phyloP scores from a whole-genome alignment of 2,888 invertebrate genomes.

The Acanthacorydalis orientalis region DNA sequence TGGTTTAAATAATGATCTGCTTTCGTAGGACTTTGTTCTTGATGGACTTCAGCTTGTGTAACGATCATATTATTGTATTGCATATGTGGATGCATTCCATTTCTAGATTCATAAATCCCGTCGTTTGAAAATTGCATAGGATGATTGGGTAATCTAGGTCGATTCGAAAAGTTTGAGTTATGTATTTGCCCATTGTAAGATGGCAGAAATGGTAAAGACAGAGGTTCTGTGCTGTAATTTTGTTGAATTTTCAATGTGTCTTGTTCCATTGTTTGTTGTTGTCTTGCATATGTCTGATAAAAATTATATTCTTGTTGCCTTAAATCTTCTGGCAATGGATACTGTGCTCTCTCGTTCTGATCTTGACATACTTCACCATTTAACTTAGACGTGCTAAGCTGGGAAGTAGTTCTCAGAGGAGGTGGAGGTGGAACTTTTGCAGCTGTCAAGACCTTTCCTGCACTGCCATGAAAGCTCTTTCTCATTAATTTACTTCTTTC shows the following conservation, averaged over 20 bases:
- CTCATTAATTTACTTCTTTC: slow-evolving; percentile 77
- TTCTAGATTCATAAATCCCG: slow-evolving; percentile 12
- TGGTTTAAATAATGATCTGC: slow-evolving; percentile 21
- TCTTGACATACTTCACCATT: slow-evolving; percentile 31
- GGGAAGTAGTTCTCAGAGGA: slow-evolving; percentile 72
- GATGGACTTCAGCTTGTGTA: slow-evolving; percentile 72
- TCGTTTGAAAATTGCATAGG: slow-evolving; percentile 7
- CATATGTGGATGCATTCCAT: slow-evolving; percentile 19
- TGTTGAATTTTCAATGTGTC: slow-evolving; percentile 9
- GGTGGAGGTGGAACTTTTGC: slow-evolving; percentile 76
- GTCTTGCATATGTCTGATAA: not conserved
- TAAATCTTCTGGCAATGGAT: slow-evolving; percentile 16
- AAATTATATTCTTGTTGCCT: slow-evolving; percentile 12
- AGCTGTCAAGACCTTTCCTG: slow-evolving; percentile 61
- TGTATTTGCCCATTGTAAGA: slow-evolving; percentile 28
- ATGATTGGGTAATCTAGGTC: slow-evolving; percentile 3
- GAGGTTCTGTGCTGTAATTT: slow-evolving; percentile 29
- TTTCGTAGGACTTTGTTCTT: slow-evolving; percentile 55
- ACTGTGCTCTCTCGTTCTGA: slow-evolving; percentile 28
- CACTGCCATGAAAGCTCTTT: slow-evolving; percentile 76
- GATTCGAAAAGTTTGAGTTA: slow-evolving; percentile 1
- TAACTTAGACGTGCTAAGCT: slow-evolving; percentile 55
- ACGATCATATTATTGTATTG: slow-evolving; percentile 41
- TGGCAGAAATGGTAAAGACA: slow-evolving; percentile 42
- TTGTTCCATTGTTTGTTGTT: slow-evolving; percentile 13